Percentiles rank a stretch among this genome's conserved stretches.
Conservation (phyloP, 2,113 vertebrate genomes). For the Suncus etruscus region DNA sequence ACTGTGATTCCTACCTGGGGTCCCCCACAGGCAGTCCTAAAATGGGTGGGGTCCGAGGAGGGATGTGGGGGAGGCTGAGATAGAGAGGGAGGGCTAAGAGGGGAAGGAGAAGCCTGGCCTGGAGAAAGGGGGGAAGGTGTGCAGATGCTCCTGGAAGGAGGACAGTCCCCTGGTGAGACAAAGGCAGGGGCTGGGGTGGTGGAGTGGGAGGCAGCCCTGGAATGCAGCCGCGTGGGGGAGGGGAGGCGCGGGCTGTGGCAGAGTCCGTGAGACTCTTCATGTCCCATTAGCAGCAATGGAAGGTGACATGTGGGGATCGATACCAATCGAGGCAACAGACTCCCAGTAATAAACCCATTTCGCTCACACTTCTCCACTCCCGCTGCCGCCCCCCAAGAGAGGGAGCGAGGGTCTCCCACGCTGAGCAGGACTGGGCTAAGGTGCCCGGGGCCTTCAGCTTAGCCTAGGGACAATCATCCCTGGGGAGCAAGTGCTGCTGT, state of each 20-base stretch:
- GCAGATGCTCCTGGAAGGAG: neutral
- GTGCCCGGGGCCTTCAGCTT: no score
- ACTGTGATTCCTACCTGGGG: neutral
- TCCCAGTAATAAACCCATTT: constrained; percentile 83
- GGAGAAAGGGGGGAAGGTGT: neutral
- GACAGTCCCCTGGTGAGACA: neutral
- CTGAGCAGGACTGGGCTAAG: neutral
- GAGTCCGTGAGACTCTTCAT: constrained; percentile 73
- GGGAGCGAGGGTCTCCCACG: constrained; percentile 1
- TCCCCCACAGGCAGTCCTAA: neutral
- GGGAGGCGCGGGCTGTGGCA: constrained; percentile 24
- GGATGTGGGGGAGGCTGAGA: neutral
- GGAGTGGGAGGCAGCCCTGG: neutral
- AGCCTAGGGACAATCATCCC: neutral
- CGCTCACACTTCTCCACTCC: constrained; percentile 66
- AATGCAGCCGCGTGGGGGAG: neutral
- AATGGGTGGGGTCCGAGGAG: neutral
- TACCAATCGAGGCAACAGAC: constrained; percentile 77
- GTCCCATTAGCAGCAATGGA: constrained; percentile 82
- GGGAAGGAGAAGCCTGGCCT: neutral
- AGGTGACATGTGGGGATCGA: constrained; percentile 80
- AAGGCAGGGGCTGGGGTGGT: neutral
- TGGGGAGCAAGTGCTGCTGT: neutral
- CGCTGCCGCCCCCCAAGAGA: neutral
- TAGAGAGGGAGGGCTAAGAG: no score